Base-by-base conservation (phyloP, 1,140 invertebrate species). In the Ceratosolen fusciceps region DNA sequence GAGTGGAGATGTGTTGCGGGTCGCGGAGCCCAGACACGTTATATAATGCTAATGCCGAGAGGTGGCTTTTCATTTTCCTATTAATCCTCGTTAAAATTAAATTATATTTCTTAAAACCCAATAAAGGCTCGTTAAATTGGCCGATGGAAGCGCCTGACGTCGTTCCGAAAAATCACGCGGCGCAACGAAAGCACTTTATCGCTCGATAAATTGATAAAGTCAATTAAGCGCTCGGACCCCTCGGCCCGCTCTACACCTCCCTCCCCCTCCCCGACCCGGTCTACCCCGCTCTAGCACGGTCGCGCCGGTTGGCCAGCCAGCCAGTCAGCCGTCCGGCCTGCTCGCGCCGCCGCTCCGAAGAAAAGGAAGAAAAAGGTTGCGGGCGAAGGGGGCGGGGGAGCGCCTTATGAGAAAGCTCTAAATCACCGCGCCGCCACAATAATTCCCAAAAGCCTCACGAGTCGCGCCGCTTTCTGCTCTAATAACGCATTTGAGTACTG, bases 161-260 rank as follows among this genome's bases (percentile, higher is more conserved):
- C 29, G 31, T 4, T 7, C 19, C 52, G n/a, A 47, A 74, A 58
- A 74, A 58, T 74, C 71, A 56, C 34, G 12, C 39, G 16, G n/a
- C 37, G 21, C n/a, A 68, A 7, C 7, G 26, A 77, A 58, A 43
- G 43, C 58, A 54, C 58, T 79, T 65, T 65, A 80, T 74, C 78
- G 24, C 31, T 29, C 70, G 24, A 80, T 80, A 75, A 80, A 75
- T 80, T 80, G 72, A 80, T 75, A 75, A 71, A 80, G 72, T 71
- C 73, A 75, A 75, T 80, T 75, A 71, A 80, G 43, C 68, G 65
- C 54, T 21, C 12, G 31, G 76, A 9, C n/a, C 39, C 47, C 52
- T 37, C 2, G 37, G 1, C n/a, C 60, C 10, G 37, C 0, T 8
- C 24, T 8, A 3, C 19, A 7, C 24, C 54, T 21, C n/a, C 54